Evolutionary conservation across 2,113 vertebrate genomes (phyloP).

Genomic region (Mesembrinibis cayennensis): DNA sequence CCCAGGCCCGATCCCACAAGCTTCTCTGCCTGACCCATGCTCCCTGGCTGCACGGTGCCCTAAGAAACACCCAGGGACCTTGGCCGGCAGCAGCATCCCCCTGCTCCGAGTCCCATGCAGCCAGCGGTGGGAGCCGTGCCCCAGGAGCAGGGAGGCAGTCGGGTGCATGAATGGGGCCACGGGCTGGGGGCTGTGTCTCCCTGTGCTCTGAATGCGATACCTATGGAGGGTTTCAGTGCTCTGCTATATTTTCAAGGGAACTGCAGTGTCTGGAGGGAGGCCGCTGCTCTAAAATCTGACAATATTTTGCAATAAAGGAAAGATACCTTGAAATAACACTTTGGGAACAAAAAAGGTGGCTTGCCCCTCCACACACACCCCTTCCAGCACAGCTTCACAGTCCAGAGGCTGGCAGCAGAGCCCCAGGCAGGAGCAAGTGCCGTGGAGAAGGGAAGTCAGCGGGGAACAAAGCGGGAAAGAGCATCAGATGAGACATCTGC

Average conservation of each 20-base stretch:
- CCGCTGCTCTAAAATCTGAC: not conserved
- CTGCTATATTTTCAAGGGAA: not conserved
- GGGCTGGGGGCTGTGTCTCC: not conserved
- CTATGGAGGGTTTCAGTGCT: not conserved
- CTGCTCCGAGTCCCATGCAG: fast-evolving
- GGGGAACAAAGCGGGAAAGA: not conserved
- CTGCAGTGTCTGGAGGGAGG: not conserved
- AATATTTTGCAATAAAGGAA: not conserved
- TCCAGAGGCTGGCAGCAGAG: not conserved
- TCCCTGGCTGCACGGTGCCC: not conserved
- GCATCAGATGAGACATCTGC: not conserved
- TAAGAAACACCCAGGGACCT: fast-evolving
- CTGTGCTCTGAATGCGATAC: fast-evolving
- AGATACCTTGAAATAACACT: not conserved
- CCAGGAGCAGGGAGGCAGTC: not conserved
- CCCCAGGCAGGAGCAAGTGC: not conserved
- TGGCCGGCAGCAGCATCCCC: fast-evolving
- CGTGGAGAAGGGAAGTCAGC: not conserved
- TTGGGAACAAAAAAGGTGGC: not conserved
- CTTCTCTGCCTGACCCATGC: not conserved
- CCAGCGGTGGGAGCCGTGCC: not conserved
- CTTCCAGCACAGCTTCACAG: not conserved
- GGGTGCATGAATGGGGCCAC: not conserved
- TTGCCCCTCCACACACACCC: fast-evolving
- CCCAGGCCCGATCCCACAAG: not conserved